Evolutionary conservation across 2,113 vertebrate species (phyloP), one percentile per base, ranked within the genome.

Genomic region (Hippocampus comes): DNA sequence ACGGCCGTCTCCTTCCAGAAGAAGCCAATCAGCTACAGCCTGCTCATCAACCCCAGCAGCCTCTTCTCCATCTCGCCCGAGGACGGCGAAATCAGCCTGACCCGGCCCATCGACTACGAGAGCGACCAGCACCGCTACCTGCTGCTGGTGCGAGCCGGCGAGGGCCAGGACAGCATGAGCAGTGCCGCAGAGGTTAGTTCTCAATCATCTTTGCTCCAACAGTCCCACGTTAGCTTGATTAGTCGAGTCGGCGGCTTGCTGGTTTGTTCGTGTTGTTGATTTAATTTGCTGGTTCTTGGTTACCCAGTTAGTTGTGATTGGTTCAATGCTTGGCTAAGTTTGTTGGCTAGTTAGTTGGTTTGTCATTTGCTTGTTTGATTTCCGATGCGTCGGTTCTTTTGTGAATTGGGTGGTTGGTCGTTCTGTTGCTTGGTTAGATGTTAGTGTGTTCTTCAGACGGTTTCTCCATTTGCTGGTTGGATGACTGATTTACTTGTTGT

Each of bases 1-100:
- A 89, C 87, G 49, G 95, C 95, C 30, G 73, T 94, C 69, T 96
- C 95, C 53, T 94, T 94, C 85, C 95, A 96, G 85, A 94, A 94
- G 74, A 92, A 93, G 79, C 83, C 93, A 4, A 89, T 96, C 88
- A 92, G 81, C 86, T 97, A 96, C 89, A 94, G 91, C 85, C 91
- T 96, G 25, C 82, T 95, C 15, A 94, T 91, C 86, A 96, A 97
- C 82, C 95, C 94, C 80, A 92, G 92, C 81, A 94, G 91, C 68
- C 90, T 96, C 1, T 96, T 96, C 88, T 89, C 85, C 76, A 93
- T 97, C 82, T 84, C 92, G 72, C 53, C 46, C 9, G 86, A 91
- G 73, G 92, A 90, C 0, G 95, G 94, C 14, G 92, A 92, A 68
- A 90, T 95, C 86, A 92, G 92, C 51, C 84, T 97, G 71, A 95